Evolutionary conservation across 2,113 vertebrate genomes (phyloP), one percentile per base, ranked within the genome.

Genomic region (Aleadryas rufinucha): DNA sequence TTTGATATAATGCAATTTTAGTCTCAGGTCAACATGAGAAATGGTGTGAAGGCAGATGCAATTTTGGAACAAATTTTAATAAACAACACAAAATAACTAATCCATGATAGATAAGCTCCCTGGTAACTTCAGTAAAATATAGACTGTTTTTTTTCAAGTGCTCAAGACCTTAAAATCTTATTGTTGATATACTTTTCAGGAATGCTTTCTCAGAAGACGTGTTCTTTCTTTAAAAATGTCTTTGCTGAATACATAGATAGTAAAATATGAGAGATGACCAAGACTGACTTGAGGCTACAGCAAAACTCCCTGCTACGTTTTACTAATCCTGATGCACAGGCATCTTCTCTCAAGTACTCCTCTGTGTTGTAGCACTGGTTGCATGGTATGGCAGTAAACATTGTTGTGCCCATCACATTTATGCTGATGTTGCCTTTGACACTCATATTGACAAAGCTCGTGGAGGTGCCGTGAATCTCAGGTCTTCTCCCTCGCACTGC

Each of bases 381-480:
- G 31, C 39, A 24, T 19, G 22, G 35, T 39, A 16, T 21, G 87
- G 6, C 45, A 41, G 9, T 20, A 5, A 61, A 41, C 17, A 6
- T 7, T 50, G 54, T 4, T 81, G 27, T 54, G 69, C 39, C 37
- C 24, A 33, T 47, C 16, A 10, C 1, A 14, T 31, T 69, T 50
- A n/a, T 11, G 4, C 9, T 31, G n/a, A 50, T 1, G 1, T 33
- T 77, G 50, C 50, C 33, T 39, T 59, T 17, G 6, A 44, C 26
- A 39, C 4, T 70, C 9, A 5, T 18, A 9, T 6, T 76, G 47
- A 49, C 27, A 60, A 57, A 50, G 18, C 26, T 90, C 0, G 0
- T n/a, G 24, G 39, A 57, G 16, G 12, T 0, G 5, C 47, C 3
- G 1, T 74, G 50, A 65, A n/a, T 66, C 70, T 9, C 3, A 3